Conservation (phyloP, 2,888 invertebrate species). For the Hydrotaea cyrtoneurina region DNA sequence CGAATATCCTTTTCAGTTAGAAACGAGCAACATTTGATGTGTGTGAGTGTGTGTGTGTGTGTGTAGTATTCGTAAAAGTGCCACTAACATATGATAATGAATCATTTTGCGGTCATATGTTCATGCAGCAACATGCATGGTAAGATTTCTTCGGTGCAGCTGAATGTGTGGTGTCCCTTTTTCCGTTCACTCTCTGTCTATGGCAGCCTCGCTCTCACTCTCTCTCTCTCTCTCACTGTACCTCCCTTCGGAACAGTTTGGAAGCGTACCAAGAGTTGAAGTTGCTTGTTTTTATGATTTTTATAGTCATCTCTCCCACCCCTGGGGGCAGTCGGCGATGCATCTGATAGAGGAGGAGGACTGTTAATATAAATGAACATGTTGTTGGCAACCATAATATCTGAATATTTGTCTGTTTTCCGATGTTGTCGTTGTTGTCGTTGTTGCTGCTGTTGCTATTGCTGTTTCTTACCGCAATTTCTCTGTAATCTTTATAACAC, state of each 20-base stretch:
- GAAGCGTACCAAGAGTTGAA: constrained; percentile 54
- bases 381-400: constrained; percentile 52
- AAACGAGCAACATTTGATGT: neutral
- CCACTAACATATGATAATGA: constrained; percentile 65
- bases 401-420: constrained; percentile 36
- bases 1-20: constrained; percentile 29
- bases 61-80: constrained; percentile 38
- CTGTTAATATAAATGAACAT: constrained; percentile 52
- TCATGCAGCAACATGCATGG: constrained; percentile 35
- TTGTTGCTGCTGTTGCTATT: neutral
- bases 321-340: constrained; percentile 8
- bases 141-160: constrained; percentile 23
- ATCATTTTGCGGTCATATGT: constrained; percentile 68
- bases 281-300: constrained; percentile 38
- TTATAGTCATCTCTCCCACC: constrained; percentile 30
- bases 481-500: constrained; percentile 36
- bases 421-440: neutral
- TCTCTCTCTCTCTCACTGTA: neutral
- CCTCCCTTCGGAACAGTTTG: constrained; percentile 32
- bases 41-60: constrained; percentile 24
- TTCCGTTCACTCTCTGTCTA: neutral
- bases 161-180: constrained; percentile 11
- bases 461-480: constrained; percentile 36
- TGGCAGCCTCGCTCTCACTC: neutral
- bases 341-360: constrained; percentile 28